Evolutionary conservation across 2,113 vertebrate species (phyloP).

Genomic region (Cebus imitator): DNA sequence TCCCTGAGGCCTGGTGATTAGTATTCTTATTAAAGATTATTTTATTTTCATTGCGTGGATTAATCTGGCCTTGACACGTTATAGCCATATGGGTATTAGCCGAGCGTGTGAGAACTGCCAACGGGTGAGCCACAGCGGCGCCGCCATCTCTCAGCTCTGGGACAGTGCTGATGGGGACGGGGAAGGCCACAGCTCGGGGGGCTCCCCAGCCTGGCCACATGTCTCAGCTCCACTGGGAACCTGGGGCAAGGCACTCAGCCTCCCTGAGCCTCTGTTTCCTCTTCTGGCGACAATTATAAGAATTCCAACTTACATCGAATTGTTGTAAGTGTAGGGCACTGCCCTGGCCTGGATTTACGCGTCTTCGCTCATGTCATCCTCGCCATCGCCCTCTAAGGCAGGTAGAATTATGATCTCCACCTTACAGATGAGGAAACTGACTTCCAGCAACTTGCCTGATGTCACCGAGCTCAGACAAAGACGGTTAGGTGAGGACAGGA

Average conservation of each 20-base stretch:
- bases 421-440: background rate
- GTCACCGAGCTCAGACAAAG: background rate
- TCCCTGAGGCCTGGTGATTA: constrained; percentile 78
- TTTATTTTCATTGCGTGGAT: constrained; percentile 77
- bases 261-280: background rate
- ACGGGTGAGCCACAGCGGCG: background rate
- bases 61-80: constrained; percentile 72
- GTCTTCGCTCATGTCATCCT: background rate
- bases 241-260: background rate
- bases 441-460: background rate
- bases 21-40: constrained; percentile 81
- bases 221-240: background rate
- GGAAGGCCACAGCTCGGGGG: rapidly evolving
- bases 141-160: background rate
- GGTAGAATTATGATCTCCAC: background rate
- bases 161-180: background rate
- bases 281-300: background rate
- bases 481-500: rapidly evolving
- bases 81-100: constrained; percentile 68
- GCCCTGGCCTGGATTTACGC: rapidly evolving
- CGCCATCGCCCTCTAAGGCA: rapidly evolving
- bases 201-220: background rate
- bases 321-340: no score
- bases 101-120: background rate
- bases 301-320: rapidly evolving